A percentile compares a stretch with the other conserved stretches of the same genome.
phyloP scores from a whole-genome alignment of 1,140 invertebrate species.

The Mesaphorura yosii region DNA sequence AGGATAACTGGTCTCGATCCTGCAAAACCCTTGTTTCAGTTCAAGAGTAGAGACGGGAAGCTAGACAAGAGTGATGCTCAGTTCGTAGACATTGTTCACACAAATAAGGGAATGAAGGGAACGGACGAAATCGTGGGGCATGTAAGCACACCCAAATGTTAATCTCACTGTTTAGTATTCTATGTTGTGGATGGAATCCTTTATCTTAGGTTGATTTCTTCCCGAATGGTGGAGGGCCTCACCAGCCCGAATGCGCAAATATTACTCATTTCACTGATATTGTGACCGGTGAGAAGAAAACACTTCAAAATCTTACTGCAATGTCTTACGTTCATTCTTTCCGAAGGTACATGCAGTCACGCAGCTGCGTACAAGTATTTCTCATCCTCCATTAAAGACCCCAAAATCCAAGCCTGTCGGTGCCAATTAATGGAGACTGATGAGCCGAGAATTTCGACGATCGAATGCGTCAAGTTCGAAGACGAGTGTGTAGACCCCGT shows the following conservation, averaged over 20 bases:
- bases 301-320: neutral
- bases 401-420: neutral
- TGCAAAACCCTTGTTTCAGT: neutral
- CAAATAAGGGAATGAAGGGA: neutral
- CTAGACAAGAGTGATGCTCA: slow-evolving; percentile 4
- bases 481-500: neutral
- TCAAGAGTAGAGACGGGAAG: neutral
- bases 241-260: slow-evolving; percentile 4
- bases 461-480: neutral
- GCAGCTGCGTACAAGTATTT: neutral
- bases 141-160: slow-evolving; percentile 3
- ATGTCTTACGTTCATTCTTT: slow-evolving; percentile 49
- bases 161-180: neutral
- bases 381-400: neutral
- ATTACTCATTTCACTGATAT: neutral
- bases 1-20: slow-evolving; percentile 15
- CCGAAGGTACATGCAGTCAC: neutral
- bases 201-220: slow-evolving; percentile 7
- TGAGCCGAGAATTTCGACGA: neutral
- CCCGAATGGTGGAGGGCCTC: slow-evolving; percentile 10
- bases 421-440: neutral
- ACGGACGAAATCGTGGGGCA: neutral
- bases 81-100: neutral
- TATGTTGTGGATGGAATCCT: neutral
- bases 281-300: neutral